Base-by-base conservation (phyloP, 2,888 invertebrate genomes). In the Dascillus cervinus region DNA sequence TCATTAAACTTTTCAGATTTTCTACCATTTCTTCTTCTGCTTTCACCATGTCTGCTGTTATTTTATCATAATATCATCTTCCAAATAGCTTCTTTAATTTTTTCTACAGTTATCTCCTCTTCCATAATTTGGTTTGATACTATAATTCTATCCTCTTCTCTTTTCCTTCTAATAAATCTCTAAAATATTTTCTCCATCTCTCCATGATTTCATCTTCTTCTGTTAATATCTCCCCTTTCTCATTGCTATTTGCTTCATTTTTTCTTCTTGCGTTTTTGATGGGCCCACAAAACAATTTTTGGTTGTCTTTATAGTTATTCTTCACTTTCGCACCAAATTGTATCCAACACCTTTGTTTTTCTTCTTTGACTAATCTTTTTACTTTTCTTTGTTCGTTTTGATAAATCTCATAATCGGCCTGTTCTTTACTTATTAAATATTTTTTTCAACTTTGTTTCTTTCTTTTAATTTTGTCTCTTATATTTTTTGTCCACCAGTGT, bases 391-490 rank as follows among this genome's bases (percentile, higher is more conserved):
- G 20, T 2, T 3, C 6, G 2, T 12, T 22, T 23, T 23, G 13
- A 13, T 29, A 22, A 15, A 13, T 9, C 22, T 29, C 13, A 13
- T 29, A 29, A 8, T 10, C 13, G 2, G 20, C 17, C 10, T 4
- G 9, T 20, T 3, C n/a, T 29, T 23, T 23, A 8, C n/a, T 22
- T 13, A 14, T n/a, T 2, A 29, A 5, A 9, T 29, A 29, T 12
- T 13, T 29, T 22, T 23, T 13, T 23, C 29, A 29, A n/a, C 13
- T 15, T 23, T 23, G 9, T 11, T 29, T 29, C 13, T 29, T 29
- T 10, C 9, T 22, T n/a, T 14, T 11, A 2, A 29, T 8, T 29
- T 6, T 8, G 8, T 8, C 17, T 8, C 8, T 17, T 6, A 17
- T 6, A 8, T 17, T 17, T 17, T 13, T 9, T 3, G 4, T 8